Evolutionary conservation across 64 coral and sea anemone species (phyloP).

Genomic region (Acropora tenuis): DNA sequence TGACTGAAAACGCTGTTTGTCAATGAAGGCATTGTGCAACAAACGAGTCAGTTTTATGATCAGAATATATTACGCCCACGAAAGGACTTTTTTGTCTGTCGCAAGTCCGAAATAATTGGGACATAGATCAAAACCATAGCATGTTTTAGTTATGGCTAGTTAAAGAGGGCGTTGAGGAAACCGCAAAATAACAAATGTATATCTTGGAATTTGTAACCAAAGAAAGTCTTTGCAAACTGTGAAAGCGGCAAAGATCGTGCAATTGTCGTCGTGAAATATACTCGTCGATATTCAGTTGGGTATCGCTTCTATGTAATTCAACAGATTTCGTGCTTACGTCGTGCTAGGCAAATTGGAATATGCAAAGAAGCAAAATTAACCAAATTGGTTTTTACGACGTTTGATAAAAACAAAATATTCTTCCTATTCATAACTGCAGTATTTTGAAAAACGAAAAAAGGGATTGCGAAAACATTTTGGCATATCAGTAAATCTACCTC

Average conservation of each 20-base stretch:
- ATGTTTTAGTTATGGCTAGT: not conserved
- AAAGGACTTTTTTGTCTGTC: not conserved
- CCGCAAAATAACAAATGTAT: not conserved
- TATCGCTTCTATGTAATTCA: not conserved
- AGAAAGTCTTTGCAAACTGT: not conserved
- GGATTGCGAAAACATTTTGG: not conserved
- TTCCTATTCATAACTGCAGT: not conserved
- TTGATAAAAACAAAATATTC: not conserved
- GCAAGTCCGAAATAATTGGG: not conserved
- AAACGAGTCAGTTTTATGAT: not conserved
- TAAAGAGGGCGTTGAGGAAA: not conserved
- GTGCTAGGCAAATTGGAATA: not conserved
- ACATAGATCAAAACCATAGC: not conserved
- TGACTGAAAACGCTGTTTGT: slow-evolving; percentile 15
- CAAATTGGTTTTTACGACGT: not conserved
- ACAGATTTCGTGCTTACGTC: not conserved
- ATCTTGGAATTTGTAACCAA: not conserved
- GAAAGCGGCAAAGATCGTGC: not conserved
- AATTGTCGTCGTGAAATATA: not conserved
- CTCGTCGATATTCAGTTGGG: not conserved
- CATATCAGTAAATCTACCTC: not conserved
- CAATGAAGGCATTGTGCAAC: not conserved
- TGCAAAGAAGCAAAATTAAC: slow-evolving; percentile 3
- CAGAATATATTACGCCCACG: not conserved
- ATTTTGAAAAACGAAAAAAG: not conserved